A percentile compares a stretch with the other conserved stretches of the same genome.
Conservation (phyloP, 2,113 vertebrate species). For the Microtus ochrogaster region DNA sequence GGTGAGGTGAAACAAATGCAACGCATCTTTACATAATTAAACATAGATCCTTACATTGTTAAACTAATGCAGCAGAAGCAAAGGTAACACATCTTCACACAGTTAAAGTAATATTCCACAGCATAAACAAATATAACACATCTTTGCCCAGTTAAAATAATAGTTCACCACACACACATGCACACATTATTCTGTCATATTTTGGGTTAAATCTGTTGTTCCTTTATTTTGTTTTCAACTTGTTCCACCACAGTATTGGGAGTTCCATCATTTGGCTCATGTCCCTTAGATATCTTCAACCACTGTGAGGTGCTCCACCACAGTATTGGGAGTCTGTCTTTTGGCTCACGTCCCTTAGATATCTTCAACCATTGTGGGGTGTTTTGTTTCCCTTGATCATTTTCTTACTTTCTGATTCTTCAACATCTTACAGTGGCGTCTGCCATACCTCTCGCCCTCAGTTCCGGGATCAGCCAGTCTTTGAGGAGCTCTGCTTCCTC, state of each 20-base stretch:
- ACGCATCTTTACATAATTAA: not conserved
- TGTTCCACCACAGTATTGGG: not conserved
- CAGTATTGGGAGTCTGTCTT: not conserved
- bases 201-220: not conserved
- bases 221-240: constrained; percentile 5
- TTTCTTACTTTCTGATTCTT: not conserved
- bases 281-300: not conserved
- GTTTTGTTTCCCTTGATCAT: not conserved
- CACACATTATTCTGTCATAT: not conserved
- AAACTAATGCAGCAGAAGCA: not conserved
- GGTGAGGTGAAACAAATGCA: not conserved
- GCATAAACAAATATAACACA: not conserved
- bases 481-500: not conserved
- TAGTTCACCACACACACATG: too few species aligned
- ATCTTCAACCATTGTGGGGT: not conserved
- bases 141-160: not conserved
- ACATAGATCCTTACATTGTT: not conserved
- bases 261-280: not conserved
- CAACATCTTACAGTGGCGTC: not conserved
- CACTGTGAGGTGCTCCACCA: not conserved
- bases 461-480: not conserved
- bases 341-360: not conserved
- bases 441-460: not conserved
- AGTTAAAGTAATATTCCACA: not conserved
- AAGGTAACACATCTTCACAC: not conserved